These are phyloP conservation scores for Acronicta alni DNA, from an alignment of 2,888 invertebrate genomes.

Conservation along the genomic window DNA sequence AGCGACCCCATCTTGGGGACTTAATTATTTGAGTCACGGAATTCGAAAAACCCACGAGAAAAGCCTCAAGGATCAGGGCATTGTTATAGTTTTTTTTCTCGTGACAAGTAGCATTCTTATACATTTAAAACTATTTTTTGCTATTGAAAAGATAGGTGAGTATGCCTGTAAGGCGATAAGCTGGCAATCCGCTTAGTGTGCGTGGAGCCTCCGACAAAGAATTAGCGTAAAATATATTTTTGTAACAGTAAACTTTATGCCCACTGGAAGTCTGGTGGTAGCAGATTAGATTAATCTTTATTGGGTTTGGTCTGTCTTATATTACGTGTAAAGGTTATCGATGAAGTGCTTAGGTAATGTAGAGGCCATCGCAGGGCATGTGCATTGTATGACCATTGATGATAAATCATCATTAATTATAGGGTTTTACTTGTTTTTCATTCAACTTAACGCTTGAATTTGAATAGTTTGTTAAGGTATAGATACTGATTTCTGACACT, in stretches of 20 bases:
- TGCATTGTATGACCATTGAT: too few relatives aligned
- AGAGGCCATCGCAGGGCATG: too few relatives aligned
- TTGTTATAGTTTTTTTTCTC: constrained; percentile 79
- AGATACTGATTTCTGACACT: too few relatives aligned
- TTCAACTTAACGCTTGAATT: too few relatives aligned
- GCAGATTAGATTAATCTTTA: constrained; percentile 49
- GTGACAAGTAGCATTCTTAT: constrained; percentile 72
- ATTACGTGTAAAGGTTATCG: constrained; percentile 23
- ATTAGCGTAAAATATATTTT: constrained; percentile 84
- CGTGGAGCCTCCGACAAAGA: constrained; percentile 75
- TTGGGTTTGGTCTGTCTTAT: constrained; percentile 35
- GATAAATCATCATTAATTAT: too few relatives aligned
- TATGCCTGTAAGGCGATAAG: constrained; percentile 82
- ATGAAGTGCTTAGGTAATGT: constrained; percentile 1
- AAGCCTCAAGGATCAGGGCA: constrained; percentile 83
- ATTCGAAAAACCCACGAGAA: constrained; percentile 83
- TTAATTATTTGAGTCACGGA: constrained; percentile 89
- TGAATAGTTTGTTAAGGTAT: too few relatives aligned
- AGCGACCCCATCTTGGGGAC: constrained; percentile 78
- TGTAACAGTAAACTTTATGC: constrained; percentile 65
- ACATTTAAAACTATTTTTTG: constrained; percentile 80
- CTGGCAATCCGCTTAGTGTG: constrained; percentile 86
- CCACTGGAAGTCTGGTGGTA: constrained; percentile 54
- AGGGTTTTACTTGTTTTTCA: too few relatives aligned
- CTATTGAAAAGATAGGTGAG: constrained; percentile 83